A percentile compares a stretch with the other conserved stretches of the same genome.
These are phyloP conservation scores for Sisor rabdophorus DNA, from an alignment of 2,113 vertebrate genomes.

Conservation along the genomic window DNA sequence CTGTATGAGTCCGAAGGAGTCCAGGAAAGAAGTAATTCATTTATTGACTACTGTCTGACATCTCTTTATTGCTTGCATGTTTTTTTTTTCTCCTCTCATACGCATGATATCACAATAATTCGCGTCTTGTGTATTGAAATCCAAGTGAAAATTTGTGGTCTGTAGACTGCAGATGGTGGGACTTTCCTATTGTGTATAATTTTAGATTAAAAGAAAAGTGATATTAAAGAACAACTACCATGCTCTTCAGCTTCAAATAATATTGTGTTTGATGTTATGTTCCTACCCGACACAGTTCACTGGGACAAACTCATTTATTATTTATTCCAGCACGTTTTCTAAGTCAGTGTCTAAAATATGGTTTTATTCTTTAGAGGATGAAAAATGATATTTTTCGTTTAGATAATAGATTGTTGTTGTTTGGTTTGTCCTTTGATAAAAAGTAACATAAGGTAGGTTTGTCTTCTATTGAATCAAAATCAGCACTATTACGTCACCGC, in stretches of 20 bases:
- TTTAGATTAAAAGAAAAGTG: not conserved
- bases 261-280: not conserved
- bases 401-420: too few species aligned
- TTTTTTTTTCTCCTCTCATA: not conserved
- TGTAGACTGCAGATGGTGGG: not conserved
- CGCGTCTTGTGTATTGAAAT: not conserved
- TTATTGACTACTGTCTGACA: not conserved
- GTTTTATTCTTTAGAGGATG: not conserved
- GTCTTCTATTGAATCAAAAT: too few species aligned
- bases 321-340: not conserved
- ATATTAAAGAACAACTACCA: not conserved
- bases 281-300: not conserved
- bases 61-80: not conserved
- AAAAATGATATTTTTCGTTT: too few species aligned
- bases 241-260: not conserved
- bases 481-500: not conserved
- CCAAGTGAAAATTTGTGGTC: not conserved
- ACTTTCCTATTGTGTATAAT: too few species aligned
- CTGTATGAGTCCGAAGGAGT: not conserved
- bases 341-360: not conserved
- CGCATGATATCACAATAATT: not conserved
- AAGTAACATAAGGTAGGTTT: too few species aligned
- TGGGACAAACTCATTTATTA: not conserved
- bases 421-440: too few species aligned
- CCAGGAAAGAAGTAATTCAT: not conserved